Evolutionary conservation across 2,113 vertebrate species (phyloP).

Genomic region (Hystrix cristata): DNA sequence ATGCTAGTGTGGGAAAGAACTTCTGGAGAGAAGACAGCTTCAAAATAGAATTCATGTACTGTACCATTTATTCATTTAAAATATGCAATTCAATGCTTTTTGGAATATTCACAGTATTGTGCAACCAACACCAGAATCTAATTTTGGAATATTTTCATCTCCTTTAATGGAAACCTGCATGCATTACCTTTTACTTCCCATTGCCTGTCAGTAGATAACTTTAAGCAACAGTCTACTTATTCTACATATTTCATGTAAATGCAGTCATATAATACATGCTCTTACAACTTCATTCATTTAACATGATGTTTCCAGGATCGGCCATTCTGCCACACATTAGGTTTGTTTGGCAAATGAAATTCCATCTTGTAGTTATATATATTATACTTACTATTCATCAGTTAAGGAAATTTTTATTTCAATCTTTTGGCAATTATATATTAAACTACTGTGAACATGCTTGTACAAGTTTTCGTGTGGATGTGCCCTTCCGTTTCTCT

Average conservation of each 20-base stretch:
- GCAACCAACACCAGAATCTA: background rate
- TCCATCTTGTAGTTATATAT: background rate
- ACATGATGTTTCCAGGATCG: background rate
- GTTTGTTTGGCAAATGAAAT: background rate
- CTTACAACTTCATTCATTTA: background rate
- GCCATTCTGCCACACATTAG: background rate
- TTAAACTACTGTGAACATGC: background rate
- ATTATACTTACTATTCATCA: background rate
- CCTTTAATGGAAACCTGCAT: background rate
- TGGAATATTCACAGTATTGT: background rate
- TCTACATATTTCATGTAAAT: background rate
- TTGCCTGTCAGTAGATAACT: background rate
- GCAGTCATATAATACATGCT: fast-evolving
- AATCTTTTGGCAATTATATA: background rate
- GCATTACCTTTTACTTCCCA: background rate
- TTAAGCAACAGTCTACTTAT: background rate
- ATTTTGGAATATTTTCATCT: background rate
- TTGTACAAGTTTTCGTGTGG: background rate
- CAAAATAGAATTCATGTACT: background rate
- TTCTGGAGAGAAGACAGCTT: background rate
- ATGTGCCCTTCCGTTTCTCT: background rate
- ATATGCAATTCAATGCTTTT: background rate
- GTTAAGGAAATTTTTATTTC: background rate
- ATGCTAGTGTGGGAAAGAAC: background rate
- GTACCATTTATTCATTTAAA: background rate